Evolutionary conservation across 1,140 invertebrate species (phyloP).

Genomic region (Conus betulinus): DNA sequence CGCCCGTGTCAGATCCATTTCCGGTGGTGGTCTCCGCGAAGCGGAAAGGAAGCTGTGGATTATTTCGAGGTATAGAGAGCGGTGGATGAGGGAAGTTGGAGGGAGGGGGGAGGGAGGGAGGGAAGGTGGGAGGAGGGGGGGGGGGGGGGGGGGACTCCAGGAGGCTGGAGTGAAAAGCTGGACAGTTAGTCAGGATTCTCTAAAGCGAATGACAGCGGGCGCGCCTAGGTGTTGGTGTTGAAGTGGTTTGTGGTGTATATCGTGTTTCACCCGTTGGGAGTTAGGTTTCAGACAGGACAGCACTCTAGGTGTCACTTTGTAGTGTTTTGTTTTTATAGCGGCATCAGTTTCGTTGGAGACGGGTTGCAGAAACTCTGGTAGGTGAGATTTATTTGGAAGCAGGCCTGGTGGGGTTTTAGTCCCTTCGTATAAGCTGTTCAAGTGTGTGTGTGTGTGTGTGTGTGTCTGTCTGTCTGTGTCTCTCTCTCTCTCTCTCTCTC

Average conservation of each 20-base stretch:
- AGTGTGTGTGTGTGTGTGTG: neutral
- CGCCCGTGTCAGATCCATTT: neutral
- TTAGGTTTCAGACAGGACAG: neutral
- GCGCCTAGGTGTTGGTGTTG: neutral
- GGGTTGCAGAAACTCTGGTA: neutral
- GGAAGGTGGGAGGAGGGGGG: too few species aligned
- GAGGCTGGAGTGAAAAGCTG: neutral
- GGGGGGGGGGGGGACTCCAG: too few species aligned
- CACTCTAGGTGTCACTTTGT: neutral
- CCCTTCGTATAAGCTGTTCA: neutral
- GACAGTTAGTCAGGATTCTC: neutral
- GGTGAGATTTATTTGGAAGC: neutral
- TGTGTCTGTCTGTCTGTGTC: neutral
- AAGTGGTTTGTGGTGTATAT: neutral
- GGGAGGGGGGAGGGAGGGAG: too few species aligned
- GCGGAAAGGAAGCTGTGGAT: neutral
- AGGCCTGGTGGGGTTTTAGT: neutral
- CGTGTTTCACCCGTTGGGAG: neutral
- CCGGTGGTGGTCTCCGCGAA: neutral
- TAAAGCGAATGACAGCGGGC: neutral
- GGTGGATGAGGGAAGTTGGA: too few species aligned
- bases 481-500: too few species aligned
- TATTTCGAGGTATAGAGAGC: neutral
- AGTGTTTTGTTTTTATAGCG: neutral
- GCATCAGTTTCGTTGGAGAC: neutral